phyloP scores from a whole-genome alignment of 2,113 vertebrate species.

The Neotoma lepida region DNA sequence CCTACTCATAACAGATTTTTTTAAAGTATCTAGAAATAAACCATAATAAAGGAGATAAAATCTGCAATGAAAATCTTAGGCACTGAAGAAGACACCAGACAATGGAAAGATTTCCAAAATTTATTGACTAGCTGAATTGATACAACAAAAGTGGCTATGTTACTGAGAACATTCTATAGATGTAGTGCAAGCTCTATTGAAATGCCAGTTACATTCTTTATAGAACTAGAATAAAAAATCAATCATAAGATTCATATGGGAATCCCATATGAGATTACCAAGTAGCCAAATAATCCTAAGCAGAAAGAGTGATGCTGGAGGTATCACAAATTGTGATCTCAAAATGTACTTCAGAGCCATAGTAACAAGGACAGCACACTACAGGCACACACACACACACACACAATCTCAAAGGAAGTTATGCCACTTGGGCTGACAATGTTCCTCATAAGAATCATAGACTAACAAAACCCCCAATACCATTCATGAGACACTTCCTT shows the following conservation, averaged over 20 bases:
- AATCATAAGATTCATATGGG: not conserved
- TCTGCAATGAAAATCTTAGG: not conserved
- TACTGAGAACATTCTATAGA: not conserved
- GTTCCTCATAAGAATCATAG: too few species aligned
- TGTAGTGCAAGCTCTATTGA: not conserved
- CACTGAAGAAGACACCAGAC: not conserved
- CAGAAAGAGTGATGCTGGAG: not conserved
- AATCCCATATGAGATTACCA: not conserved
- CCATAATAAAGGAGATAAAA: not conserved
- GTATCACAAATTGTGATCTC: not conserved
- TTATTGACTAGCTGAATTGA: not conserved
- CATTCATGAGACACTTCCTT: too few species aligned
- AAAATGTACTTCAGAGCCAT: not conserved
- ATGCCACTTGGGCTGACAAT: too few species aligned
- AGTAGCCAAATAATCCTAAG: not conserved
- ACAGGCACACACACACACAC: too few species aligned
- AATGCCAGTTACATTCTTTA: not conserved
- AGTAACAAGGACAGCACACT: not conserved
- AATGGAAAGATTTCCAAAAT: not conserved
- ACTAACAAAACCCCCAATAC: too few species aligned
- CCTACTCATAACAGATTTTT: not conserved
- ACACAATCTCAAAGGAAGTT: too few species aligned
- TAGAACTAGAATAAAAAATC: not conserved
- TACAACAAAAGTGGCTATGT: not conserved
- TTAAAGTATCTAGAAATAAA: not conserved